Evolutionary conservation across 2,113 vertebrate species (phyloP).

Genomic region (Tricholaema leucomelas): DNA sequence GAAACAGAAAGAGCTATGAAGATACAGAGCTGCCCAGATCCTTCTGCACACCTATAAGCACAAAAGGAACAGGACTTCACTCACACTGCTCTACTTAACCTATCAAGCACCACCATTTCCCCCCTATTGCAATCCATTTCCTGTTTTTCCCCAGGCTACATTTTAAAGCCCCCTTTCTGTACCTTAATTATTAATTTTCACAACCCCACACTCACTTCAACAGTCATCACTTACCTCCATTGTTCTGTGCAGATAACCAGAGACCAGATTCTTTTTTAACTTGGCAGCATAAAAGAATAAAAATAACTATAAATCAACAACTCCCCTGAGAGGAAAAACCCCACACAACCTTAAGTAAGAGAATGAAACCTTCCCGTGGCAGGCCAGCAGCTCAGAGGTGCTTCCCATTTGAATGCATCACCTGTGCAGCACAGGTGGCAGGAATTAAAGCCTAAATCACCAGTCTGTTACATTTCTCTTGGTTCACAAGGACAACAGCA

Average conservation of each 20-base stretch:
- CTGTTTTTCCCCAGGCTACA: neutral
- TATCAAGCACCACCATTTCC: neutral
- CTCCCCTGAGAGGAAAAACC: rapidly evolving
- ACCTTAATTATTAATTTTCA: neutral
- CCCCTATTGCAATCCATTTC: neutral
- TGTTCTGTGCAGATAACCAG: neutral
- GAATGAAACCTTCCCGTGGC: neutral
- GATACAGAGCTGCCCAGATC: neutral
- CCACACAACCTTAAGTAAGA: neutral
- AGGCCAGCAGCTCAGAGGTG: neutral
- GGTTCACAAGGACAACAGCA: neutral
- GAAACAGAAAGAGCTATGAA: neutral
- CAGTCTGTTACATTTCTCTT: neutral
- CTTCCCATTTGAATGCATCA: neutral
- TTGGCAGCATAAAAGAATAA: neutral
- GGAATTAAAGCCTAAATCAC: neutral
- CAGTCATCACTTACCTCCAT: neutral
- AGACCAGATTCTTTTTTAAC: neutral
- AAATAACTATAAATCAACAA: neutral
- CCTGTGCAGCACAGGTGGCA: neutral
- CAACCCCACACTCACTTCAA: neutral
- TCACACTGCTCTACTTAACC: neutral
- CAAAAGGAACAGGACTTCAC: neutral
- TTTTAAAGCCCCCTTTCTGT: neutral
- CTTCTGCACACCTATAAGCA: neutral